A percentile compares a stretch with the other conserved stretches of the same genome.
phyloP scores from a whole-genome alignment of 2,888 invertebrate species.

The Teleiodes luculella region DNA sequence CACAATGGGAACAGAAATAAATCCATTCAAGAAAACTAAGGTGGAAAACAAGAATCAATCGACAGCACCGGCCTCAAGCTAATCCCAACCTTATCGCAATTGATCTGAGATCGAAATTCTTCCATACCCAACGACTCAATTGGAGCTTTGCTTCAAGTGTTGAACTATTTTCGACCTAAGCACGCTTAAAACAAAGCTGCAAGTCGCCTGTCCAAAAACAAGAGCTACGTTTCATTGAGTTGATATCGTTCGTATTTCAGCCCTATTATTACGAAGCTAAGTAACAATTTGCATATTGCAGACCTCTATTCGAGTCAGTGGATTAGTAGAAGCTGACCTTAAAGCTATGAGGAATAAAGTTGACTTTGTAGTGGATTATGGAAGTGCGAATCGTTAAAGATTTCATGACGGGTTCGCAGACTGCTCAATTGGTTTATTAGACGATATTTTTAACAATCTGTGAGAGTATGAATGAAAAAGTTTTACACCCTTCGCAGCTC shows the following conservation, averaged over 20 bases:
- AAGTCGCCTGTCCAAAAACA: not conserved
- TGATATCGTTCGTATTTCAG: not conserved
- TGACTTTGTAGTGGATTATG: slow-evolving; percentile 29
- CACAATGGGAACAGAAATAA: slow-evolving; percentile 65
- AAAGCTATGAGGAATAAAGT: slow-evolving; percentile 28
- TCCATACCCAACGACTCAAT: not conserved
- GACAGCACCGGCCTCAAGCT: slow-evolving; percentile 33
- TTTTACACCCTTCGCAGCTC: not conserved
- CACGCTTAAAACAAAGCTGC: not conserved
- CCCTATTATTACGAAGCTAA: not conserved
- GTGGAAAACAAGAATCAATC: slow-evolving; percentile 56
- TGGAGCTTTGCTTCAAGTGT: not conserved
- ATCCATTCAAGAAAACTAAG: slow-evolving; percentile 64
- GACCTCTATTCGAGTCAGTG: not conserved
- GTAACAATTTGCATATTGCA: not conserved
- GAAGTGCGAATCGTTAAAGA: slow-evolving; percentile 40
- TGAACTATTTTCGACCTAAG: slow-evolving; percentile 3
- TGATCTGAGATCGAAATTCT: not conserved
- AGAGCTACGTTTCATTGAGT: not conserved
- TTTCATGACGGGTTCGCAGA: slow-evolving; percentile 45
- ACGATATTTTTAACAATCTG: slow-evolving; percentile 1
- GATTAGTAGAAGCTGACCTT: slow-evolving; percentile 21
- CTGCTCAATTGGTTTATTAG: slow-evolving; percentile 2
- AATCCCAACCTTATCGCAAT: slow-evolving; percentile 24
- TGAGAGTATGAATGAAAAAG: slow-evolving; percentile 1